Base-by-base conservation (phyloP, 2,113 vertebrate genomes). In the Carassius gibelio region DNA sequence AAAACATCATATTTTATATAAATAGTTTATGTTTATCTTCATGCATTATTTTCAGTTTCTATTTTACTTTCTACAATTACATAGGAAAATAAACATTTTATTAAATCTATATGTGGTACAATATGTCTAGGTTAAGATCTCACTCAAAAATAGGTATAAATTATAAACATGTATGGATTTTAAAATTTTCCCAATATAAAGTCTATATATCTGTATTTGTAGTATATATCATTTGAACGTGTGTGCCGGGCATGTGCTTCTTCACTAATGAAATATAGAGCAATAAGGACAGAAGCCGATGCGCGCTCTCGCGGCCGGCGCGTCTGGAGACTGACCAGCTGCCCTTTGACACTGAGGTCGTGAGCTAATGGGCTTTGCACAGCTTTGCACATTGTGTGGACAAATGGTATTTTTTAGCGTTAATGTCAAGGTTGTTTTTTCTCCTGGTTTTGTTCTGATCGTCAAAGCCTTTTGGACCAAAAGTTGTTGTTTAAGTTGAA, bases 311-410 rank as follows among this genome's bases (percentile, higher is more conserved):
- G 6, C 85, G 88, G 64, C 79, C 66, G 66, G 85, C 66, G 85
- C 26, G 83, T 91, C 74, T 85, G 82, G 66, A 48, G 84, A 91
- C 84, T 88, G 93, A 89, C 89, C 89, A 88, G 88, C 88, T 92
- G 92, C 91, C 92, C 92, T 91, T 80, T 93, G 92, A 93, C 93
- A 90, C 59, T 62, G 62, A 55, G 90, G 90, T 92, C 89, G 81
- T 23, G 75, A 38, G 82, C 36, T 84, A 82, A 68, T 79, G 83
- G 85, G 52, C 87, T 89, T 86, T 77, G 76, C 45, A 52, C 42
- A 71, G 83, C 87, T 72, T n/a, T 86, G 85, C 82, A 84, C 75
- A 48, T 52, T 52, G 13, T 71, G 79, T 77, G 69, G 69, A 86
- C 79, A 89, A 90, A 90, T 89, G 86, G 86, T 79, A 81, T 75